Conservation (phyloP, 2,797 vertebrate genomes). For the Triplophysa yarkandensis region DNA sequence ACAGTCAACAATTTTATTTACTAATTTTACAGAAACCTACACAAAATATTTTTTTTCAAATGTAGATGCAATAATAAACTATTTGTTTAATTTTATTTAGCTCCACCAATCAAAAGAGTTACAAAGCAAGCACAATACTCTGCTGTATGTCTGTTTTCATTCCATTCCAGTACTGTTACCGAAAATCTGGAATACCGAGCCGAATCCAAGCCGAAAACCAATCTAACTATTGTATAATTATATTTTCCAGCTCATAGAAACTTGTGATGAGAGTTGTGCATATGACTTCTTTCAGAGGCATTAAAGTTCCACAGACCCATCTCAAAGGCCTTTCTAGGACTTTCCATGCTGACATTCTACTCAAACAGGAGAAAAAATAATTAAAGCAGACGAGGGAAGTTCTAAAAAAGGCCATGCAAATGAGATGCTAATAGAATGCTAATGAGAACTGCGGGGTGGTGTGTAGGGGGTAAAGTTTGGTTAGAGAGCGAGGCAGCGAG, state of each 20-base stretch:
- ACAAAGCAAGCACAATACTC: too few relatives aligned
- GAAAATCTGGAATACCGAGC: too few relatives aligned
- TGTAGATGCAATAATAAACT: too few relatives aligned
- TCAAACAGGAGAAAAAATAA: constrained; percentile 39
- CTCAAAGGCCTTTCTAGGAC: constrained; percentile 14
- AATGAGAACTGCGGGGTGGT: constrained; percentile 74
- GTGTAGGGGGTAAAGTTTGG: constrained; percentile 85
- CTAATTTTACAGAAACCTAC: too few relatives aligned
- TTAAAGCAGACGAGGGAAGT: constrained; percentile 55
- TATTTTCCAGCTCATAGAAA: constrained; percentile 10
- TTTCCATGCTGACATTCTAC: constrained; percentile 36
- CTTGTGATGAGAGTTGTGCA: background rate
- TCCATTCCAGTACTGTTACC: too few relatives aligned
- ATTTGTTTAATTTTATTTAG: too few relatives aligned
- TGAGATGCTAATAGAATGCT: constrained; percentile 75
- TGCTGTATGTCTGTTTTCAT: too few relatives aligned
- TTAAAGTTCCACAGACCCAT: background rate
- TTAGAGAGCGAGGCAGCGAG: constrained; percentile 83
- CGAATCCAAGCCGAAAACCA: background rate
- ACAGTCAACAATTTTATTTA: too few relatives aligned
- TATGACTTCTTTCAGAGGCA: constrained; percentile 2
- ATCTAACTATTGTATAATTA: background rate
- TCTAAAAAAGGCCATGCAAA: constrained; percentile 59
- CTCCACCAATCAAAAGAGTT: too few relatives aligned
- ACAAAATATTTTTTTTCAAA: too few relatives aligned